phyloP scores from a whole-genome alignment of 2,888 invertebrate species.

The Latrodectus elegans region DNA sequence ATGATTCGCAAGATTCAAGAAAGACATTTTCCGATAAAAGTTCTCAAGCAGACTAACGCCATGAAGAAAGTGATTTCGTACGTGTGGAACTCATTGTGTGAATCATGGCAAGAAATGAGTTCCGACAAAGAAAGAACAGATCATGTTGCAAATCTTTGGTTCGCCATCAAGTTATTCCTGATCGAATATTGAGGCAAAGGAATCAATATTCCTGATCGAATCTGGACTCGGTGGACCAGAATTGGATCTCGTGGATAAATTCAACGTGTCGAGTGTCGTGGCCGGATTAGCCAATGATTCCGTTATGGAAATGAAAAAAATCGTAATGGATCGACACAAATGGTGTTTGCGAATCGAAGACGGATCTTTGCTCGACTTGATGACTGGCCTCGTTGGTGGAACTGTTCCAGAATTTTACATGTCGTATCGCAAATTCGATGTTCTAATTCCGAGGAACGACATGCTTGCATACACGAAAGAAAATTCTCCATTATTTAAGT shows the following conservation, averaged over 20 bases:
- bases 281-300: constrained; percentile 9
- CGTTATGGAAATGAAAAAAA: constrained; percentile 12
- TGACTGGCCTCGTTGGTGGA: too few species aligned
- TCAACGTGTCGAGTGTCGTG: neutral
- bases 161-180: neutral
- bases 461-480: neutral
- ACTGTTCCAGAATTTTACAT: too few species aligned
- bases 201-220: too few species aligned
- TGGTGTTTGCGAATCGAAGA: constrained; percentile 27
- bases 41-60: neutral
- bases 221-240: neutral
- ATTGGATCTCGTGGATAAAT: neutral
- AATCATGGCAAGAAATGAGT: constrained; percentile 22
- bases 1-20: too few species aligned
- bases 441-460: too few species aligned
- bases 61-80: neutral
- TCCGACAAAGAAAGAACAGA: neutral
- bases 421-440: too few species aligned
- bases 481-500: neutral
- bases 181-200: neutral
- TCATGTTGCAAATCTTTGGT: constrained; percentile 10
- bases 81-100: constrained; percentile 17
- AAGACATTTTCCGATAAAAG: too few species aligned
- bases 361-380: too few species aligned
- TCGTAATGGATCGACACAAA: constrained; percentile 43